Percentiles rank a stretch among this genome's conserved stretches.
Conservation (phyloP, 2,888 invertebrate species). For the Cataglyphis altisquamis region DNA sequence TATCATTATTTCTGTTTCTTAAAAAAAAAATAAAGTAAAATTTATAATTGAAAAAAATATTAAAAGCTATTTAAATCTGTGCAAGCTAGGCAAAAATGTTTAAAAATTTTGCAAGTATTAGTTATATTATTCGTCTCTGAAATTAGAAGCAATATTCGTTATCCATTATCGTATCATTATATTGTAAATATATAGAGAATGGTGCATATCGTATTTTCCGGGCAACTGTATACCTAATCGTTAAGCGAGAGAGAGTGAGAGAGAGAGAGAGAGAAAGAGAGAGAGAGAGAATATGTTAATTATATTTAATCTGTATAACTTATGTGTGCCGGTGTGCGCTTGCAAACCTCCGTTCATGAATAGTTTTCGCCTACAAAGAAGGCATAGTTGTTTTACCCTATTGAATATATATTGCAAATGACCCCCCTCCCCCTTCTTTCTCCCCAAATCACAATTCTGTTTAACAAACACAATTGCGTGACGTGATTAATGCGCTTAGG, state of each 20-base stretch:
- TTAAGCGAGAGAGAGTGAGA: constrained; percentile 17
- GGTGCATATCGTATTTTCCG: not conserved
- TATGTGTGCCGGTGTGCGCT: constrained; percentile 9
- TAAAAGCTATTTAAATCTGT: not conserved
- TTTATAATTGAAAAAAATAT: not conserved
- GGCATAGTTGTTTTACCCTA: not conserved
- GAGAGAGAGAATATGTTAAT: constrained; percentile 55
- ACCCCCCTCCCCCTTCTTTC: not conserved
- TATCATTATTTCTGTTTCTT: not conserved
- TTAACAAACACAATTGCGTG: constrained; percentile 24
- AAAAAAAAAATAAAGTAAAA: not conserved
- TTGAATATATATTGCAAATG: not conserved
- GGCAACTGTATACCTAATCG: not conserved
- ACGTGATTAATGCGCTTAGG: constrained; percentile 41
- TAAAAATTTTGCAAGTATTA: not conserved
- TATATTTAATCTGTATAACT: constrained; percentile 52
- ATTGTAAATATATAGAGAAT: not conserved
- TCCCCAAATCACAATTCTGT: not conserved
- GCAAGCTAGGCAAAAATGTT: not conserved
- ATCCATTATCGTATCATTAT: not conserved
- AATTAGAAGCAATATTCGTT: not conserved
- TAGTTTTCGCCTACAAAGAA: constrained; percentile 29
- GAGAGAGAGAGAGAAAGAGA: not conserved
- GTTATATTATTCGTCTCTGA: not conserved
- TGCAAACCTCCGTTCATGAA: not conserved